Evolutionary conservation across 2,797 vertebrate species (phyloP).

Genomic region (Vespertilio murinus): DNA sequence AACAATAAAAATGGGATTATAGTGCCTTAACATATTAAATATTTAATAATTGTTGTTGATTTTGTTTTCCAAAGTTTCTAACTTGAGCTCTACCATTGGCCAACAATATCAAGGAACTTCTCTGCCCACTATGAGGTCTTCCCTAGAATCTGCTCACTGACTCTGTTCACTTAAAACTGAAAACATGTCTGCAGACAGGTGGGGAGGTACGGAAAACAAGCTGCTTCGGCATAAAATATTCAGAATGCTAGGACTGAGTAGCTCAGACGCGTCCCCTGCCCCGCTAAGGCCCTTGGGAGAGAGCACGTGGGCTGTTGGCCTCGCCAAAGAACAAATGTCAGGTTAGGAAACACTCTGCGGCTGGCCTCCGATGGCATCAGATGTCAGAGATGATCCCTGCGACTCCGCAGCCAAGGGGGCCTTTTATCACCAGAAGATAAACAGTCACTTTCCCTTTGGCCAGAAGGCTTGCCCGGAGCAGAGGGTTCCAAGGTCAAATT

Average conservation of each 20-base stretch:
- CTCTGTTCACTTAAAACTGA: background rate
- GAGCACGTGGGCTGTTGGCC: background rate
- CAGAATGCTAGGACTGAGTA: background rate
- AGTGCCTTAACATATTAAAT: background rate
- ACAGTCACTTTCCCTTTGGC: background rate
- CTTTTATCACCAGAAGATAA: background rate
- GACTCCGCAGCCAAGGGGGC: background rate
- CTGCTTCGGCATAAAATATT: slow-evolving; percentile 47
- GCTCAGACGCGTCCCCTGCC: background rate
- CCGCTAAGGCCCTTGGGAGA: background rate
- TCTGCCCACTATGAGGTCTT: background rate
- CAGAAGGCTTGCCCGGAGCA: background rate
- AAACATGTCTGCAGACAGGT: background rate
- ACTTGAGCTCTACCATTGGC: background rate
- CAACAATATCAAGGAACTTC: background rate
- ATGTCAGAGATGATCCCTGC: background rate
- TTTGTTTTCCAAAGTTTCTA: slow-evolving; percentile 16
- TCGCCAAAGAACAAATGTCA: background rate
- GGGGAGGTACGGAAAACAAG: background rate
- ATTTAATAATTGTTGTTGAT: background rate
- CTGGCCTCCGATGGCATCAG: background rate
- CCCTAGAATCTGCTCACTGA: background rate
- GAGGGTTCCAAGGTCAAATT: background rate
- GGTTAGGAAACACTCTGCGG: background rate
- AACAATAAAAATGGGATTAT: background rate